Evolutionary conservation across 1,140 invertebrate species (phyloP).

Genomic region (Scaptomyza graminum): DNA sequence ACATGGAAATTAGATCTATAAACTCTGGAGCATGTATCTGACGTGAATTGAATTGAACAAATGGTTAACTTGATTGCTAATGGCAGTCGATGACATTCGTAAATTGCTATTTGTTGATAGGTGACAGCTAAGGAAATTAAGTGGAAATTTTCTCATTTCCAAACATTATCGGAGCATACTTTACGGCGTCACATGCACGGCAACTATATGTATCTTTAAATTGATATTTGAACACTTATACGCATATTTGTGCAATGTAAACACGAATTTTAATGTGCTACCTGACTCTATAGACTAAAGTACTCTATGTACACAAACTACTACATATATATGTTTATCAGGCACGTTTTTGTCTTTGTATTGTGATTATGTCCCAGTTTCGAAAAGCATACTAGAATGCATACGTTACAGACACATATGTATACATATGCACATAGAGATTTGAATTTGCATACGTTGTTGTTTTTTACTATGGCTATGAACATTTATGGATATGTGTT

Average conservation of each 20-base stretch:
- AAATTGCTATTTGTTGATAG: conserved; percentile 24
- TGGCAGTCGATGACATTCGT: conserved; percentile 25
- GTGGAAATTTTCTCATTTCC: conserved; percentile 26
- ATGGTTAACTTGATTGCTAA: conserved; percentile 29
- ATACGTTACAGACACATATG: background rate
- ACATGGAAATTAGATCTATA: conserved; percentile 36
- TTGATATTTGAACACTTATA: conserved; percentile 8
- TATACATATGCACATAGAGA: conserved; percentile 2
- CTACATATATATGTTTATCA: background rate
- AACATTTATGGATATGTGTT: background rate
- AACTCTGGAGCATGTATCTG: background rate
- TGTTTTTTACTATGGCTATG: conserved; percentile 15
- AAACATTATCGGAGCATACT: conserved; percentile 10
- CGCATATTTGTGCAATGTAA: background rate
- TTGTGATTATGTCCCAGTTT: conserved; percentile 13
- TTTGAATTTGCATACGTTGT: conserved; percentile 23
- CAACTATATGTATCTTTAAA: conserved; percentile 1
- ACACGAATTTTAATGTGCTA: background rate
- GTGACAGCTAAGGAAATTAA: conserved; percentile 41
- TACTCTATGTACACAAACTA: no score
- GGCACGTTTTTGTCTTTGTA: conserved; percentile 12
- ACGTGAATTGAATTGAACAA: conserved; percentile 18
- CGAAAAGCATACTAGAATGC: background rate
- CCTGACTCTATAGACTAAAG: background rate
- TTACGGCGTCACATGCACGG: background rate